Percentiles rank a stretch among this genome's conserved stretches.
These are phyloP conservation scores for Metalampra italica DNA, from an alignment of 2,888 invertebrate genomes.

Conservation along the genomic window DNA sequence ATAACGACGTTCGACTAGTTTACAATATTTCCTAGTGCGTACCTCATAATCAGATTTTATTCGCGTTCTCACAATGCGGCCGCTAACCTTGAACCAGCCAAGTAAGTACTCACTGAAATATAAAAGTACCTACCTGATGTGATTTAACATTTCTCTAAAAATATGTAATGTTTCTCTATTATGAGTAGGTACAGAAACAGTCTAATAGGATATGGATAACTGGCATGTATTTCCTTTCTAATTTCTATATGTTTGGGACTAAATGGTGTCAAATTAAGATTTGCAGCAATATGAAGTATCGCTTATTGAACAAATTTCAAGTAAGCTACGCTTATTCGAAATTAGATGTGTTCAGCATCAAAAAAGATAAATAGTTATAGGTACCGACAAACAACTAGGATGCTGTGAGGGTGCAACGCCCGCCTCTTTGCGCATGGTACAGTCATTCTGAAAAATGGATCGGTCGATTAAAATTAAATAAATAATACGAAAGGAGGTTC, in stretches of 20 bases:
- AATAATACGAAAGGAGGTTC: no score
- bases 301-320: no score
- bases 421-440: no score
- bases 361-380: no score
- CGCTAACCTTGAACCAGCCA: not conserved
- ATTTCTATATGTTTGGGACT: not conserved
- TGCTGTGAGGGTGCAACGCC: no score
- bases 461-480: no score
- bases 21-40: conserved; percentile 25
- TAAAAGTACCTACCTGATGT: conserved; percentile 3
- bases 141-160: not conserved
- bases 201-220: not conserved
- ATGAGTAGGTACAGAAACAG: conserved; percentile 7
- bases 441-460: no score
- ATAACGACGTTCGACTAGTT: conserved; percentile 13
- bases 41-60: conserved; percentile 15
- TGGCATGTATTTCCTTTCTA: not conserved
- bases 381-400: no score
- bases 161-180: conserved; percentile 4
- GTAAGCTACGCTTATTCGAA: no score
- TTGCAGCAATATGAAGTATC: not conserved
- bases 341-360: no score
- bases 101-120: not conserved
- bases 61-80: conserved; percentile 23
- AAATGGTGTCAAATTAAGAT: not conserved